Base-by-base conservation (phyloP, 2,888 invertebrate species). In the Sylvicola fuscatus region DNA sequence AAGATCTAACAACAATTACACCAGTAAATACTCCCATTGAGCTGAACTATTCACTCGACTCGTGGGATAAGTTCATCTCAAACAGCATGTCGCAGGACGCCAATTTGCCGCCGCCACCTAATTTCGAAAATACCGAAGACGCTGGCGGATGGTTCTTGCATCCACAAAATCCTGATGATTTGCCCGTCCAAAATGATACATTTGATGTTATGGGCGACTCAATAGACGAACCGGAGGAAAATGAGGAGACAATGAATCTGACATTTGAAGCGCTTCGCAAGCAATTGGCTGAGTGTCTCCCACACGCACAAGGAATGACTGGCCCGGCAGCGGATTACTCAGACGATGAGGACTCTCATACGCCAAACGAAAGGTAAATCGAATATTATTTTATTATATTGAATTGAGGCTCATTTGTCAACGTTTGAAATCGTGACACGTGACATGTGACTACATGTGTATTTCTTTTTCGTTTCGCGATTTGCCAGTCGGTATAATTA, bases 1-100 rank as follows among this genome's bases (percentile, higher is more conserved):
- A 43, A 33, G 46, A 46, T 35, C 34, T 45, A 33, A 43, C 43
- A 14, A 46, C 45, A 14, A 36, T 44, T 10, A 46, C 46, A 8
- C 46, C 46, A 13, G 41, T 46, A 8, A 46, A 46, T 38, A 46
- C 46, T 14, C 46, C 46, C 14, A 44, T 43, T 14, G 46, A 46
- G 32, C 35, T 45, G 27, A 45, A 43, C 28, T 46, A 44, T 36
- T 38, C 43, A 10, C 36, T 37, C 10, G 45, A 44, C 16, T 40
- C 43, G 5, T 46, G 46, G 46, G 39, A 44, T 41, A 40, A 39
- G 37, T 40, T 43, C 34, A 43, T 43, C 10, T 28, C 37, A 15
- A 37, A 34, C 26, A 36, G 27, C 14, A 38, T 4, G 8, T 10
- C 13, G 3, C 29, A 29, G 14, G n/a, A n/a, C 14, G 6, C 29